Percentiles rank a stretch among this genome's conserved stretches.
Evolutionary conservation across 2,888 invertebrate genomes (phyloP).

Genomic region (Dichetophora obliterata): DNA sequence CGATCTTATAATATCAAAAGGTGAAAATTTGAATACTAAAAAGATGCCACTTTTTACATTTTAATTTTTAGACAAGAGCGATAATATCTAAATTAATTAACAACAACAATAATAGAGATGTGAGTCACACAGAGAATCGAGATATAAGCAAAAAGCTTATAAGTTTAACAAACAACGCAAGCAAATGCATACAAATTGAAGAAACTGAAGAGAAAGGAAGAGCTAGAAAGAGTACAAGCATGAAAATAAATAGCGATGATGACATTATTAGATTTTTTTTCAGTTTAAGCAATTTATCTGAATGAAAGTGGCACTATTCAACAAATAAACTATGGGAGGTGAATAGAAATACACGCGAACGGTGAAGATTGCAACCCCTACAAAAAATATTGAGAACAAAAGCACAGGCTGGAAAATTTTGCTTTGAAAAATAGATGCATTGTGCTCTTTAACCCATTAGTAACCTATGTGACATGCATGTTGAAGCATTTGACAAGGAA

Average conservation of each 20-base stretch:
- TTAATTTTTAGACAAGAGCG: not conserved
- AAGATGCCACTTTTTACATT: slow-evolving; percentile 37
- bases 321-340: not conserved
- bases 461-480: too few relatives aligned
- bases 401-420: too few relatives aligned
- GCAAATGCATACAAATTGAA: too few relatives aligned
- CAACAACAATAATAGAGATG: not conserved
- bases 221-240: slow-evolving; percentile 8
- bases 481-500: too few relatives aligned
- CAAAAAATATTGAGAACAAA: too few relatives aligned
- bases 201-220: not conserved
- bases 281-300: not conserved
- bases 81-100: not conserved
- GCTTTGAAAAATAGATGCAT: too few relatives aligned
- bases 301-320: not conserved
- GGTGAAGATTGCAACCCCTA: too few relatives aligned
- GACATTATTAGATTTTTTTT: slow-evolving; percentile 14
- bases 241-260: slow-evolving; percentile 40
- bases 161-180: too few relatives aligned
- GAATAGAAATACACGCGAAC: too few relatives aligned
- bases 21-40: slow-evolving; percentile 25
- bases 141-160: too few relatives aligned
- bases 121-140: not conserved
- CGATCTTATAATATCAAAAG: not conserved
- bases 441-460: too few relatives aligned